Percentiles rank a stretch among this genome's conserved stretches.
Conservation (phyloP, 2,888 invertebrate species). For the Muscina levida region DNA sequence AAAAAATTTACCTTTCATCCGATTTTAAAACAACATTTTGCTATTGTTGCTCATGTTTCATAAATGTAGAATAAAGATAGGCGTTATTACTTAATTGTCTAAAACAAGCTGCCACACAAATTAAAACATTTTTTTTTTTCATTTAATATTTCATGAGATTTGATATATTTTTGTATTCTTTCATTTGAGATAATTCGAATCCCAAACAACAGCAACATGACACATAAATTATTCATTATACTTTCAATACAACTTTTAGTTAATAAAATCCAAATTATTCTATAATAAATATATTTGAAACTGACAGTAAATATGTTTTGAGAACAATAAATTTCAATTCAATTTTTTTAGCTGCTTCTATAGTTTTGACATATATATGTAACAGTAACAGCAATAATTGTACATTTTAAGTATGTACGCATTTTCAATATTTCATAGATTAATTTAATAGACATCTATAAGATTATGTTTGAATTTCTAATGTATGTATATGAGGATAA, state of each 20-base stretch:
- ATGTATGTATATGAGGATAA: conserved; percentile 12
- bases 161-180: conserved; percentile 21
- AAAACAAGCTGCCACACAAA: too few species aligned
- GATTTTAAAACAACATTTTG: too few species aligned
- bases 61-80: too few species aligned
- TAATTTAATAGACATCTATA: conserved; percentile 40
- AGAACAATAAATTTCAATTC: conserved; percentile 31
- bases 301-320: conserved; percentile 28
- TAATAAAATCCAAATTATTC: conserved; percentile 26
- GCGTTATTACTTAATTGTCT: too few species aligned
- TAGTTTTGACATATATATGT: too few species aligned
- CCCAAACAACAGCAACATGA: conserved; percentile 71
- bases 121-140: background rate
- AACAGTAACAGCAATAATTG: too few species aligned
- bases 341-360: background rate
- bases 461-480: conserved; percentile 56
- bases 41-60: too few species aligned
- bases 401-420: too few species aligned
- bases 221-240: conserved; percentile 44
- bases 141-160: conserved; percentile 18
- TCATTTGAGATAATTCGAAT: conserved; percentile 61
- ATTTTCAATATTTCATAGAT: too few species aligned
- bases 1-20: too few species aligned
- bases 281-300: conserved; percentile 31
- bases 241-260: conserved; percentile 25